These are phyloP conservation scores for Xiphias gladius DNA, from an alignment of 2,113 vertebrate genomes.

Conservation along the genomic window DNA sequence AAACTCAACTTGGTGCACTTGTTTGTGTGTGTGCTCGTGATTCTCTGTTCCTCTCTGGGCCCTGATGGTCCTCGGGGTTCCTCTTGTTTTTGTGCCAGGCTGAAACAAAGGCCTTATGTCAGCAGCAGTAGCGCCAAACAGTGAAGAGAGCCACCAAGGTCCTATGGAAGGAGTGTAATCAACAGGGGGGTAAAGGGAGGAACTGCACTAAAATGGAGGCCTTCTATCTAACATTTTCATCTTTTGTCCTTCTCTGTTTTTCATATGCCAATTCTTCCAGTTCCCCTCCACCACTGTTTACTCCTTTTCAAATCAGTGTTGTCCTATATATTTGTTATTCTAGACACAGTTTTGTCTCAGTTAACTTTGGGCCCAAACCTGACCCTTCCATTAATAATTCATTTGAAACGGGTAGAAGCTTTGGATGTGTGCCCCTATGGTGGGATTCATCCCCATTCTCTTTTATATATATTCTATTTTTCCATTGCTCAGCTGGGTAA, in stretches of 20 bases:
- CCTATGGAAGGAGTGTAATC: conserved; percentile 4
- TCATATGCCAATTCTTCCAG: not conserved
- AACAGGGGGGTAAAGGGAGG: conserved; percentile 1
- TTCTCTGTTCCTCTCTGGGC: conserved; percentile 46
- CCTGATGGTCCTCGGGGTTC: conserved; percentile 49
- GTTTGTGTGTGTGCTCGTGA: conserved; percentile 21
- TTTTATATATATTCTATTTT: conserved; percentile 24
- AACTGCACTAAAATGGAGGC: conserved; percentile 2
- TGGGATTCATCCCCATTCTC: conserved; percentile 1
- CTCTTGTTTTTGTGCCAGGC: conserved; percentile 56
- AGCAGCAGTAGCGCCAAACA: conserved; percentile 54
- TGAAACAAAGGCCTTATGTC: conserved; percentile 65
- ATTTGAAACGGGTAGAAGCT: conserved; percentile 2
- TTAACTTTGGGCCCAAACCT: conserved; percentile 1
- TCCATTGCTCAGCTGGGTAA: not conserved
- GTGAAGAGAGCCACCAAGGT: conserved; percentile 46
- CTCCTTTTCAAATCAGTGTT: conserved; percentile 26
- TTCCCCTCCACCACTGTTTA: conserved; percentile 2
- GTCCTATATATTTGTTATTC: not conserved
- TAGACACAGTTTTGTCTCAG: conserved; percentile 2
- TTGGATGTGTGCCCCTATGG: conserved; percentile 11
- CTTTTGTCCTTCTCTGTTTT: conserved; percentile 13
- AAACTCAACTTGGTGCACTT: conserved; percentile 33
- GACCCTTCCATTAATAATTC: conserved; percentile 16
- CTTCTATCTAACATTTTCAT: conserved; percentile 11